Base-by-base conservation (phyloP, 2,888 invertebrate genomes). In the Heliconius ethilla region DNA sequence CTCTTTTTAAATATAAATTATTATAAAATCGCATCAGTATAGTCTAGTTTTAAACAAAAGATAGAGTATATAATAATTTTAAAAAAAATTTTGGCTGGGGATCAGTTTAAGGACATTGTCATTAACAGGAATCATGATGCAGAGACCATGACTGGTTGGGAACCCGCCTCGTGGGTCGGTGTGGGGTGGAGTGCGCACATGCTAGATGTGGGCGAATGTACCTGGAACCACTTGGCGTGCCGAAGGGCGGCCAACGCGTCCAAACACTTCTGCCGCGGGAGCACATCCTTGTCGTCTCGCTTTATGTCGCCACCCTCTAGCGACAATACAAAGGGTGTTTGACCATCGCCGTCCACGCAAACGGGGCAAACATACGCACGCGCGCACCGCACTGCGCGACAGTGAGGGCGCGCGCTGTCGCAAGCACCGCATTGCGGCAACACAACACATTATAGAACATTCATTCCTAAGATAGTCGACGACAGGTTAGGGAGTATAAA, bases 171-270 rank as follows among this genome's bases (percentile, higher is more conserved):
- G 18, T 11, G 27, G 18, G 55, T 13, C 70, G 22, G 77, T 69
- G 81, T 78, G 75, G 78, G 70, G 86, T 86, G 88, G 90, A 91
- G 90, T 90, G 92, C 92, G 91, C 92, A 90, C 90, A 88, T 86
- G 87, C 85, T 87, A 89, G 87, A 89, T 88, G 92, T 92, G 88
- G 94, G 95, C 95, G 89, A 94, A 89, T 89, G 93, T 94, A 99
- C 99, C 98, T 99, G 99, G 97, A 99, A 99, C 99, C 99, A 99
- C 96, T 99, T 99, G 96, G 99, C 98, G 97, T 99, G 99, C 96
- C 99, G 98, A 95, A 99, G 97, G 95, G 98, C 98, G 96, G 99
- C 99, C 96, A 99, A 97, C 96, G 99, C 99, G 96, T 99, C 97
- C 96, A 99, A 97, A 97, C 99, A 99, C 96, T 99, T 99, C 96